These are phyloP conservation scores for Antheraea yamamai DNA, from an alignment of 2,888 invertebrate genomes.

Conservation along the genomic window DNA sequence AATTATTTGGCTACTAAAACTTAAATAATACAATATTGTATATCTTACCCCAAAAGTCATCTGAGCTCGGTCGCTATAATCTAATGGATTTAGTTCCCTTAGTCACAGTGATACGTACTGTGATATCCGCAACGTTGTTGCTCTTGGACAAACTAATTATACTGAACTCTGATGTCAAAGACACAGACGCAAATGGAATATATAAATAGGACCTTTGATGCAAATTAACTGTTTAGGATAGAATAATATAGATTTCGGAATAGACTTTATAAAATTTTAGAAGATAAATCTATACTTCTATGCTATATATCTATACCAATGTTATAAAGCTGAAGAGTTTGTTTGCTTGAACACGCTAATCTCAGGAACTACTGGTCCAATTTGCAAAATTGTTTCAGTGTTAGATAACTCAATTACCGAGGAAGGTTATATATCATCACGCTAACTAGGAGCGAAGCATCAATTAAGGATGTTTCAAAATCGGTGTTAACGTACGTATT, in stretches of 20 bases:
- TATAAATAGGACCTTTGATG: neutral
- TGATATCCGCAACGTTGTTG: neutral
- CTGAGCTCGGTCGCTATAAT: neutral
- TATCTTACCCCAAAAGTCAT: neutral
- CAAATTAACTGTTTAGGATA: neutral
- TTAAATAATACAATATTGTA: neutral
- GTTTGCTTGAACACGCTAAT: too few species aligned
- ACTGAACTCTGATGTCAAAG: neutral
- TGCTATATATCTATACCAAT: too few species aligned
- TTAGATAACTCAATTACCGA: too few species aligned
- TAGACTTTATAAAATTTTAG: too few species aligned
- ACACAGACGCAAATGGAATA: neutral
- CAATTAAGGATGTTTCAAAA: too few species aligned
- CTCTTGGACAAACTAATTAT: neutral
- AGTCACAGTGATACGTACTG: neutral
- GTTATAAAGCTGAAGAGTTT: too few species aligned
- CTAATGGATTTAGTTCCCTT: neutral
- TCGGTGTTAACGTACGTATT: too few species aligned
- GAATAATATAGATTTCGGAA: neutral
- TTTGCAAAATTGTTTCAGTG: too few species aligned
- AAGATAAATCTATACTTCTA: too few species aligned
- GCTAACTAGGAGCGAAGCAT: too few species aligned
- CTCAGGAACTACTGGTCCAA: too few species aligned
- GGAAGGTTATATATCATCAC: too few species aligned
- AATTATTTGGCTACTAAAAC: neutral